Conservation (phyloP, 1,140 invertebrate genomes). For the Halictus rubicundus region DNA sequence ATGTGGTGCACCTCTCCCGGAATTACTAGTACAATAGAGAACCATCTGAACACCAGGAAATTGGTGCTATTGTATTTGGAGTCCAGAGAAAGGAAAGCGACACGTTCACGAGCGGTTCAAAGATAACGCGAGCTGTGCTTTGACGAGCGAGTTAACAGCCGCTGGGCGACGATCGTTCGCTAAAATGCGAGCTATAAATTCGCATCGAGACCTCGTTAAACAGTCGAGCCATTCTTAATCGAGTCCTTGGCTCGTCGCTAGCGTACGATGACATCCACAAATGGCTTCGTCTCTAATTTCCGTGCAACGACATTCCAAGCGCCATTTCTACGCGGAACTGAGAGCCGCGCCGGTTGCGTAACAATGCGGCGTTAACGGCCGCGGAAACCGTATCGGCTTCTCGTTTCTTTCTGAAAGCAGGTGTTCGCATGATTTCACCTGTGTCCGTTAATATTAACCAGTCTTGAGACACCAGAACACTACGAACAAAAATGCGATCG, state of each 20-base stretch:
- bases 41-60: too few species aligned
- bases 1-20: too few species aligned
- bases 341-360: neutral
- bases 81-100: too few species aligned
- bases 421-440: neutral
- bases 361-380: slow-evolving; percentile 21
- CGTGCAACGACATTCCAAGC: neutral
- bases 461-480: too few species aligned
- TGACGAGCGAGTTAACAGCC: too few species aligned
- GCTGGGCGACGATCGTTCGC: too few species aligned
- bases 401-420: neutral
- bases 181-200: neutral
- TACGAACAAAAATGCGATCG: too few species aligned
- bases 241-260: neutral
- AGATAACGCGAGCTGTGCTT: too few species aligned
- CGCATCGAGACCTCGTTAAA: neutral
- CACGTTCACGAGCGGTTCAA: too few species aligned
- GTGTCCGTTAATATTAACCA: too few species aligned
- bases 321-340: slow-evolving; percentile 2
- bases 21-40: too few species aligned
- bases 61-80: too few species aligned
- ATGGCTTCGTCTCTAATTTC: slow-evolving; percentile 43
- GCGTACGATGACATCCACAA: slow-evolving; percentile 10
- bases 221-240: neutral
- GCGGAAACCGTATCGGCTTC: neutral